Evolutionary conservation across 2,113 vertebrate genomes (phyloP), one percentile per base, ranked within the genome.

Genomic region (Bufo bufo): DNA sequence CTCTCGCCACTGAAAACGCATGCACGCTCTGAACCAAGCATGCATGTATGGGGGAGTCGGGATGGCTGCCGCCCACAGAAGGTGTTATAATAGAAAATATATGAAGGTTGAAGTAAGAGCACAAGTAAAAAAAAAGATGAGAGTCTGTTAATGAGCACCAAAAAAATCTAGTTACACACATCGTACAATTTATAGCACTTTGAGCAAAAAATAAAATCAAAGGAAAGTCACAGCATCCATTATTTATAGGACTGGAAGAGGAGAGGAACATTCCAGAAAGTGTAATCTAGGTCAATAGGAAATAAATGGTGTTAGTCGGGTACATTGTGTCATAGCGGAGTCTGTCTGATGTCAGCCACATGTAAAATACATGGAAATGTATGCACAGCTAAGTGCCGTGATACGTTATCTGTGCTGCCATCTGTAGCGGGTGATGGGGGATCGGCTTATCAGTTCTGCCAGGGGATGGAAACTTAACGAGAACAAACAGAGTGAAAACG

Each of bases 251-350:
- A 52, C 65, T 7, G 2, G 69, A 33, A 50, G 2, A 12, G 47
- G n/a, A 33, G 23, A 43, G 23, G 56, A 81, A 61, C 56, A 17
- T 81, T 80, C 56, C 56, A 81, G 56, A 33, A 59, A 81, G 77
- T 81, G 6, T 81, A 59, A 81, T 81, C 78, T 81, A 81, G 78
- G 78, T 81, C 78, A 61, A 61, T 81, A 80, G 17, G 23, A 80
- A 59, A 17, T 80, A 80, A 59, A 59, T 43, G n/a, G 54, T 5
- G 52, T 43, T 56, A 8, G 54, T 49, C 12, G 49, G 20, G n/a
- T n/a, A 56, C 54, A 14, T 79, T 58, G 23, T 79, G 50, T 78
- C 49, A 52, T 78, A 79, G 23, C 6, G 50, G 50, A 79, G n/a
- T 79, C 23, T 79, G 13, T 80, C 78, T 80, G 54, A 80, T 81